Evolutionary conservation across 2,113 vertebrate genomes (phyloP), one percentile per base, ranked within the genome.

Genomic region (Gasterosteus aculeatus): DNA sequence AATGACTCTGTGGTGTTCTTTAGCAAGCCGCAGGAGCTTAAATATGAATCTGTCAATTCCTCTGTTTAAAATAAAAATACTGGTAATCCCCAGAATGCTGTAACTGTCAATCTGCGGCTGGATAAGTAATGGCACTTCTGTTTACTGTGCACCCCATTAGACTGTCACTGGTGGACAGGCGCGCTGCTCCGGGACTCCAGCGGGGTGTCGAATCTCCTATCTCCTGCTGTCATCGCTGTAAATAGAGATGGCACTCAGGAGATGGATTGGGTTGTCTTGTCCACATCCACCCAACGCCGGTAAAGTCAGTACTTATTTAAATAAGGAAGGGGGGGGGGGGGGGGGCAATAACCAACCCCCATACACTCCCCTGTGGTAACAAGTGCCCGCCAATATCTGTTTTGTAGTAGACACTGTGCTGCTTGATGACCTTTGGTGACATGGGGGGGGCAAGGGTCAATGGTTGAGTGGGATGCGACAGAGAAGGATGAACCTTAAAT

Each of bases 171-270:
- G 42, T 72, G 67, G 66, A 73, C 35, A 26, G 64, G 31, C 75
- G 58, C 1, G 5, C 35, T 35, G 61, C 69, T 51, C 53, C 19
- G 22, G 42, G 54, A 31, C 51, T 62, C 61, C 73, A 31, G 71
- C 65, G 39, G 41, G 54, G 63, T 83, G 74, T 80, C 75, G 6
- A 38, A 8, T 59, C 76, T 75, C 77, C 75, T 88, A 83, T 88
- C 70, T 77, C 15, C 7, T 78, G 80, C 83, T 87, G 88, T 91
- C 89, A 77, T 87, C 85, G 26, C 73, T 85, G 81, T 64, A 86
- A 82, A 76, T 71, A 79, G 81, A 81, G 76, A 82, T 78, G 78
- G 64, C 75, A 81, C 76, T 68, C 47, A 46, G 22, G 49, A 75
- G 74, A 79, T 69, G 64, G 75, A 78, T 72, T 51, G 58, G 33